phyloP scores from a whole-genome alignment of 2,113 vertebrate species.

The Cariama cristata region DNA sequence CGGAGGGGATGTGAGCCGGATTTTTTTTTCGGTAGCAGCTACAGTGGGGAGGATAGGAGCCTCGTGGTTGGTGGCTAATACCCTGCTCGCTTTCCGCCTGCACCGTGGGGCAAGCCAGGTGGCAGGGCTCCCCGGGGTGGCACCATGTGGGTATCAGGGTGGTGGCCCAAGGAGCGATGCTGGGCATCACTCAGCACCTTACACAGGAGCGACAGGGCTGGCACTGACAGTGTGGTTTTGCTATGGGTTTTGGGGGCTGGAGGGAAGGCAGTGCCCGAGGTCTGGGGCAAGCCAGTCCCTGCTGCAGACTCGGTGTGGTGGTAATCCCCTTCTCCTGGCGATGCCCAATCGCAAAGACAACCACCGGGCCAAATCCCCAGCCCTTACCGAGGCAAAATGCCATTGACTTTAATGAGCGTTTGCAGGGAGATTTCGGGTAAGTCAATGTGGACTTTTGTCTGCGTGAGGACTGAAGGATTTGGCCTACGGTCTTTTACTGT shows the following conservation, averaged over 20 bases:
- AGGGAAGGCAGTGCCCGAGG: neutral
- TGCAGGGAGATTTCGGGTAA: slow-evolving; percentile 2
- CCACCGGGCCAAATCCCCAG: neutral
- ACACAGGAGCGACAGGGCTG: fast-evolving
- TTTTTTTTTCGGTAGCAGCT: neutral
- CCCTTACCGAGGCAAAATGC: neutral
- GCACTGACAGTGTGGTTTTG: fast-evolving
- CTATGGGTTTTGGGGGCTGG: neutral
- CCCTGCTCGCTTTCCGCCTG: neutral
- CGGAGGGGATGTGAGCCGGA: neutral
- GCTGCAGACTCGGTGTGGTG: neutral
- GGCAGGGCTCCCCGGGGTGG: neutral
- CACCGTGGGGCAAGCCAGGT: fast-evolving
- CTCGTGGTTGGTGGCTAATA: fast-evolving
- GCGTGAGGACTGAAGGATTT: slow-evolving; percentile 17
- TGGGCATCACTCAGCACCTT: fast-evolving
- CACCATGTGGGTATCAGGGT: fast-evolving
- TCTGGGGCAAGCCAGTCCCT: neutral
- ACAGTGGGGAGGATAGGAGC: neutral
- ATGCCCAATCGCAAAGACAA: neutral
- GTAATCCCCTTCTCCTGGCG: neutral
- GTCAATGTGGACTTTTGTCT: slow-evolving; percentile 58
- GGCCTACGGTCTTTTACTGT: slow-evolving; percentile 39
- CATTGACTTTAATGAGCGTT: slow-evolving; percentile 48
- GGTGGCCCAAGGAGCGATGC: neutral